A percentile compares a stretch with the other conserved stretches of the same genome.
These are phyloP conservation scores for Malurus melanocephalus DNA, from an alignment of 2,113 vertebrate genomes.

Conservation along the genomic window DNA sequence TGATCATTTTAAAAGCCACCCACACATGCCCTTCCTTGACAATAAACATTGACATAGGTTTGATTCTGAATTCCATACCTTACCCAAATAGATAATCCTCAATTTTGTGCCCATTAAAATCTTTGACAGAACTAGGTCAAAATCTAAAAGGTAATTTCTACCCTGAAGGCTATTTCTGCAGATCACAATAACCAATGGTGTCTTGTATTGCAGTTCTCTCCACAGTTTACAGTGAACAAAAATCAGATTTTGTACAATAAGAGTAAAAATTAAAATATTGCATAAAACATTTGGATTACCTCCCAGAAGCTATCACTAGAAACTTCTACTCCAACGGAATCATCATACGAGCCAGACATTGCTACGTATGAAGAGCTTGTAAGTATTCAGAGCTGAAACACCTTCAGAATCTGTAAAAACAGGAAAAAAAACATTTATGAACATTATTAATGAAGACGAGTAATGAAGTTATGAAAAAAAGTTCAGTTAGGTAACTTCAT, in stretches of 20 bases:
- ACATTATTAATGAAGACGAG: not conserved
- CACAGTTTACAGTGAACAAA: not conserved
- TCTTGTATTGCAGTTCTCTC: not conserved
- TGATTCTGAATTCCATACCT: not conserved
- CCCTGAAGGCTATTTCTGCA: not conserved
- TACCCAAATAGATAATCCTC: not conserved
- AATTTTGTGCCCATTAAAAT: not conserved
- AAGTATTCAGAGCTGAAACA: conserved; percentile 6
- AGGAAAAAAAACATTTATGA: not conserved
- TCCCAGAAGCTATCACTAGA: conserved; percentile 99
- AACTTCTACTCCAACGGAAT: conserved; percentile 87
- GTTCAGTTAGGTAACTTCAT: not conserved
- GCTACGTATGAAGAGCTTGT: conserved; percentile 26
- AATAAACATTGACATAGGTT: not conserved
- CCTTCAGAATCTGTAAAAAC: conserved; percentile 43
- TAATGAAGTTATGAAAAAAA: not conserved
- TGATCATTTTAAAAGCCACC: not conserved
- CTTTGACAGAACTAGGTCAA: not conserved
- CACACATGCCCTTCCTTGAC: not conserved
- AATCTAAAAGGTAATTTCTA: not conserved
- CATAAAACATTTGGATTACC: conserved; percentile 68
- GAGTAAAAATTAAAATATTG: not conserved
- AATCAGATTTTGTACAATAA: not conserved
- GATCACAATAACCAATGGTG: not conserved
- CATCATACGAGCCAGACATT: conserved; percentile 91